Percentiles rank a stretch among this genome's conserved stretches.
These are phyloP conservation scores for Cassiopea andromeda DNA, from an alignment of 30 jellyfish, hydroid and myxozoan genomes.

Conservation along the genomic window DNA sequence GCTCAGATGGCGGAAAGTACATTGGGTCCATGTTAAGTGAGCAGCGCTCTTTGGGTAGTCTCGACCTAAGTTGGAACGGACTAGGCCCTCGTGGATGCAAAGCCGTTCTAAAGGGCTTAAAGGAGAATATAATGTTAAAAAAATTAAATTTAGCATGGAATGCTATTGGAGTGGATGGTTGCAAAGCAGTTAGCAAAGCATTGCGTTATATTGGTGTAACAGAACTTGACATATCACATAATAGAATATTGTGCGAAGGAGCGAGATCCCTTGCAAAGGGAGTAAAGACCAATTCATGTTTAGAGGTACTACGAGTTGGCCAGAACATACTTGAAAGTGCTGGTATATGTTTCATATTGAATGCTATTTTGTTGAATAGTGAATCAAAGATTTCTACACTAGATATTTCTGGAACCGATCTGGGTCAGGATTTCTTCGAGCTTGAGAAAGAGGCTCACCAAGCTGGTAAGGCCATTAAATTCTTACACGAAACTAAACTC, in stretches of 20 bases:
- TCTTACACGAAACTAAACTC: constrained; percentile 49
- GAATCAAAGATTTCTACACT: constrained; percentile 32
- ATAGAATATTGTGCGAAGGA: constrained; percentile 47
- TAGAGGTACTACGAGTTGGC: constrained; percentile 30
- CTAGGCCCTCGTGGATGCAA: constrained; percentile 61
- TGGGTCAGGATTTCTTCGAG: constrained; percentile 31
- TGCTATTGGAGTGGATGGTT: constrained; percentile 60
- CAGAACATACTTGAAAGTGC: constrained; percentile 44
- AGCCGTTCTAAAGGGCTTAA: constrained; percentile 60
- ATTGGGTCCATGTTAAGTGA: constrained; percentile 53
- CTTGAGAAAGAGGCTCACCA: constrained; percentile 17
- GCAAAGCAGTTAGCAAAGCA: constrained; percentile 39
- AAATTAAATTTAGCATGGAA: constrained; percentile 65
- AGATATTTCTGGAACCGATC: constrained; percentile 62
- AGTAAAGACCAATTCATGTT: constrained; percentile 18
- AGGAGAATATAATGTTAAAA: constrained; percentile 39
- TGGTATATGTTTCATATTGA: constrained; percentile 43
- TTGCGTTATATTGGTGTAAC: constrained; percentile 19
- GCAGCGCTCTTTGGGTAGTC: constrained; percentile 55
- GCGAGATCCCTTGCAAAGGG: constrained; percentile 44
- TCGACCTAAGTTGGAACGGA: constrained; percentile 72
- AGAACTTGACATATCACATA: constrained; percentile 45
- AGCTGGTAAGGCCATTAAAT: constrained; percentile 21
- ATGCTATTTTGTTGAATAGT: constrained; percentile 31
- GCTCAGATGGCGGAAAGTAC: constrained; percentile 56